phyloP scores from a whole-genome alignment of 1,140 invertebrate species.

The Bombus confusus region DNA sequence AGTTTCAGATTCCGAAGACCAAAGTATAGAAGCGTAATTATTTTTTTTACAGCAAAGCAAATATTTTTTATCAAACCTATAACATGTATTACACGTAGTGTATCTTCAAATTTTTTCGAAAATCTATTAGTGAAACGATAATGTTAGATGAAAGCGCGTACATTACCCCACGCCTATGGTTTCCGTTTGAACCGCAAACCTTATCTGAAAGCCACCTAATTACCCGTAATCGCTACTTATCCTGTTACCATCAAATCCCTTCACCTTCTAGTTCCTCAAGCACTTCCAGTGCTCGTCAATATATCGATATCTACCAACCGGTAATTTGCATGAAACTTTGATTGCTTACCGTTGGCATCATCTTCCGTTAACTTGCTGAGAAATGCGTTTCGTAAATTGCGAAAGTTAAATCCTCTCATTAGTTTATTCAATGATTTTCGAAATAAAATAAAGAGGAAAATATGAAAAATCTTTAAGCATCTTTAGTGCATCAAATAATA shows the following conservation, averaged over 20 bases:
- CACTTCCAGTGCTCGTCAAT: conserved; percentile 17
- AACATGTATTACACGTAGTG: too few species aligned
- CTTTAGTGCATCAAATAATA: background rate
- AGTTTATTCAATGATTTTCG: background rate
- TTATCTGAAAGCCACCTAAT: conserved; percentile 40
- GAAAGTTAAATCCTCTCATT: background rate
- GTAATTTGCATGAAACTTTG: conserved; percentile 47
- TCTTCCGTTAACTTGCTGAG: conserved; percentile 1
- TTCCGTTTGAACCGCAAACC: background rate
- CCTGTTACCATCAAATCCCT: conserved; percentile 10
- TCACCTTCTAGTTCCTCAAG: conserved; percentile 23
- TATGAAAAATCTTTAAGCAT: background rate
- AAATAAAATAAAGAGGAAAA: background rate
- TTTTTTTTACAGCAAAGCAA: too few species aligned
- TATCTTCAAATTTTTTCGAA: background rate
- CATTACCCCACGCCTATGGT: background rate
- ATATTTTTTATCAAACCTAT: too few species aligned
- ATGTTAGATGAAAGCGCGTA: background rate
- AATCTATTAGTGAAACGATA: background rate
- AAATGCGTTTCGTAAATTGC: conserved; percentile 9
- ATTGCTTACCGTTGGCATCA: conserved; percentile 8
- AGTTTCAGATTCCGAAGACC: background rate
- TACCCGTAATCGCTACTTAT: conserved; percentile 37
- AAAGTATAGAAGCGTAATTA: background rate
- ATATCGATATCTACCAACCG: conserved; percentile 10